phyloP scores from a whole-genome alignment of 2,888 invertebrate species.

The Mythimna ferrago region DNA sequence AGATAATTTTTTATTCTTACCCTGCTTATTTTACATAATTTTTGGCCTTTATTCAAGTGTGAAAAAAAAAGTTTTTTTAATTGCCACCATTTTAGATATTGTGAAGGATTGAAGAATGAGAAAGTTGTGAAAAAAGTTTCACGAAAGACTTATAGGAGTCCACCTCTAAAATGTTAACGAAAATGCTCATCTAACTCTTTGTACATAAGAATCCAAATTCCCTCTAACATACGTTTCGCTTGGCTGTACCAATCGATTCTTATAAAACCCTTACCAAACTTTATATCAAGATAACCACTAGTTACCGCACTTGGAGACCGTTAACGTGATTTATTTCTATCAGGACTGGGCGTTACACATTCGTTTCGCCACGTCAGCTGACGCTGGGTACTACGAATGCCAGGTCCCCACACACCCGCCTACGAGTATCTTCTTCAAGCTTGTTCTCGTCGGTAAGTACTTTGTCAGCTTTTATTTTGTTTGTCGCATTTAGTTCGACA shows the following conservation, averaged over 20 bases:
- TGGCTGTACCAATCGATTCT: constrained; percentile 27
- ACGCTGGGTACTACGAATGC: constrained; percentile 93
- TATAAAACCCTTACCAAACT: constrained; percentile 53
- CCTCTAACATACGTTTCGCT: constrained; percentile 2
- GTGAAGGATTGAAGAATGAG: too few relatives aligned
- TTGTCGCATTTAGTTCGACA: neutral
- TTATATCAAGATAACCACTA: constrained; percentile 57
- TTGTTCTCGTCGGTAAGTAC: constrained; percentile 92
- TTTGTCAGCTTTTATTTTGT: constrained; percentile 59
- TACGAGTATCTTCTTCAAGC: constrained; percentile 92
- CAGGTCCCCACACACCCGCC: constrained; percentile 93
- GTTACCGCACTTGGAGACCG: constrained; percentile 43
- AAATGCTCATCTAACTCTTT: neutral
- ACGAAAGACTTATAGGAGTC: neutral
- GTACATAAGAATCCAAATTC: constrained; percentile 11
- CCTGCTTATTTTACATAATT: neutral
- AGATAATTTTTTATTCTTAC: neutral
- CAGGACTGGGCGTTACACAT: constrained; percentile 93
- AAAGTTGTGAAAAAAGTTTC: too few relatives aligned
- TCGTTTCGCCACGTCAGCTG: constrained; percentile 91
- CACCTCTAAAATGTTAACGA: neutral
- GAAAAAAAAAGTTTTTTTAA: neutral
- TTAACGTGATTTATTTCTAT: constrained; percentile 65
- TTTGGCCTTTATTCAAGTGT: neutral
- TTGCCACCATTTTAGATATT: neutral